phyloP scores from a whole-genome alignment of 2,113 vertebrate genomes.

The Haemorhous mexicanus region DNA sequence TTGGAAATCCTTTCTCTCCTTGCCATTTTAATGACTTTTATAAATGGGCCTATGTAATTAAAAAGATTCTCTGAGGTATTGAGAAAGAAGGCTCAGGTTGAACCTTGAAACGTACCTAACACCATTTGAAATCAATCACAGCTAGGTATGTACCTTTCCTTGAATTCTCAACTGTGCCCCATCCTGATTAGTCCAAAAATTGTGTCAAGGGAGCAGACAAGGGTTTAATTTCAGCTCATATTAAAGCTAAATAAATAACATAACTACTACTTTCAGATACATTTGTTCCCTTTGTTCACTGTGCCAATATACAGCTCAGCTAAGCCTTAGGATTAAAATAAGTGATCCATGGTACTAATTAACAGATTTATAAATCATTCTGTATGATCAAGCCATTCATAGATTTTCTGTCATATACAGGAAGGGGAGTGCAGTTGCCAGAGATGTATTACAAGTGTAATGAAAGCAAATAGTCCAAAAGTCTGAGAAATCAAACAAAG shows the following conservation, averaged over 20 bases:
- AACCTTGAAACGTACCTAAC: not conserved
- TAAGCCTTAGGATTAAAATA: constrained; percentile 9
- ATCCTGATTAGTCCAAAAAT: not conserved
- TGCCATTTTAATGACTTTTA: not conserved
- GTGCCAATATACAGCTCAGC: constrained; percentile 1
- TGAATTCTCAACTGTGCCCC: not conserved
- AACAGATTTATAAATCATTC: constrained; percentile 39
- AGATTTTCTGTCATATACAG: not conserved
- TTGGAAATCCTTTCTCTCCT: not conserved
- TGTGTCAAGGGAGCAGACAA: not conserved
- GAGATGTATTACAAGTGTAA: constrained; percentile 37
- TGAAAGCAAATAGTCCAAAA: constrained; percentile 43
- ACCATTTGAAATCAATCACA: not conserved
- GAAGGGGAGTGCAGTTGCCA: not conserved
- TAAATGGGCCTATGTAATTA: not conserved
- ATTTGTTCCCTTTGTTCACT: constrained; percentile 14
- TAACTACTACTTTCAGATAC: not conserved
- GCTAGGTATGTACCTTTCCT: not conserved
- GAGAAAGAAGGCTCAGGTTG: not conserved
- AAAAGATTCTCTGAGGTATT: not conserved
- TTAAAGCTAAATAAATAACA: constrained; percentile 14
- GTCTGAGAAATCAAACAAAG: constrained; percentile 32
- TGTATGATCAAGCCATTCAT: not conserved
- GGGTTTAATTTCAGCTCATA: not conserved
- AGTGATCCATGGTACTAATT: constrained; percentile 42